These are phyloP conservation scores for Porites divaricata DNA, from an alignment of 92 coral and sea anemone genomes.

Conservation along the genomic window DNA sequence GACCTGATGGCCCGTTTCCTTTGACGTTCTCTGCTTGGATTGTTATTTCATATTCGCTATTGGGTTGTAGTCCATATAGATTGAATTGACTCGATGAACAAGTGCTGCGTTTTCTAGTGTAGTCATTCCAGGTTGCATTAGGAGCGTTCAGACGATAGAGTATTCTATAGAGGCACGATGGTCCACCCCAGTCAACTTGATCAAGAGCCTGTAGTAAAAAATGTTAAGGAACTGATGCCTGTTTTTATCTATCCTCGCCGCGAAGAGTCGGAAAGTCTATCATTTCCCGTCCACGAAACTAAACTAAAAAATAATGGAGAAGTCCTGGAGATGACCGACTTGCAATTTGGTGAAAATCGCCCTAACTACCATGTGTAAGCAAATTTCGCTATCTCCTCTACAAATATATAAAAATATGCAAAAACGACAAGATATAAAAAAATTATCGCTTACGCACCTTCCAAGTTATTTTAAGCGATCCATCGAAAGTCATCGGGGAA, in stretches of 20 bases:
- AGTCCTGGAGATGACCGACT: too few species aligned
- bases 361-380: too few species aligned
- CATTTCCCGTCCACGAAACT: too few species aligned
- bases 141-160: conserved; percentile 28
- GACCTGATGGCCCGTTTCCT: conserved; percentile 61
- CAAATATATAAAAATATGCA: background rate
- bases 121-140: background rate
- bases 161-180: conserved; percentile 26
- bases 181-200: conserved; percentile 45
- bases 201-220: conserved; percentile 48
- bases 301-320: too few species aligned
- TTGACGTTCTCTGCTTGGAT: conserved; percentile 29
- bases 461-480: too few species aligned
- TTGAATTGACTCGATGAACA: background rate
- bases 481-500: too few species aligned
- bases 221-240: background rate
- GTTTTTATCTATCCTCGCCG: too few species aligned
- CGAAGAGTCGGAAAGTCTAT: too few species aligned
- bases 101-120: background rate
- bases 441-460: too few species aligned
- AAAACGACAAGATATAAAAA: too few species aligned
- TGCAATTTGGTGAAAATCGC: too few species aligned
- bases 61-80: background rate
- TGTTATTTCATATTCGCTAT: conserved; percentile 34
- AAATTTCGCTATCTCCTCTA: background rate